These are phyloP conservation scores for Oryzias curvinotus DNA, from an alignment of 2,113 vertebrate species.

Conservation along the genomic window DNA sequence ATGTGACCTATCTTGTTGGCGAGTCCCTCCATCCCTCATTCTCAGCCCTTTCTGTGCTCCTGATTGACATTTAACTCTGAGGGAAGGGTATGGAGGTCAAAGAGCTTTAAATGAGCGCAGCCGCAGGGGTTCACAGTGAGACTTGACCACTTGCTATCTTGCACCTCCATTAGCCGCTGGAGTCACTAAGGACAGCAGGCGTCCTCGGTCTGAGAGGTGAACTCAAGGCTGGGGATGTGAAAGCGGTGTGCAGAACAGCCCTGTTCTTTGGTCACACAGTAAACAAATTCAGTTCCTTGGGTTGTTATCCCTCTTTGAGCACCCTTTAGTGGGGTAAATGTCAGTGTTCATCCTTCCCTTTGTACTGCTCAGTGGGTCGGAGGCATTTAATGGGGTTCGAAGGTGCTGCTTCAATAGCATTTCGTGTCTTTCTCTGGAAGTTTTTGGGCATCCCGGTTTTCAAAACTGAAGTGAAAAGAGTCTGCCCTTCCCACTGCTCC, in stretches of 20 bases:
- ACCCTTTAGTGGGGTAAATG: slow-evolving; percentile 53
- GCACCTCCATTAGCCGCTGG: slow-evolving; percentile 47
- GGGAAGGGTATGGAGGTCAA: slow-evolving; percentile 38
- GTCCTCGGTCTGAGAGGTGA: slow-evolving; percentile 41
- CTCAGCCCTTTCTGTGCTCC: slow-evolving; percentile 30
- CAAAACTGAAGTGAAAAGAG: slow-evolving; percentile 5
- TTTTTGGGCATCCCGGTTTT: background rate
- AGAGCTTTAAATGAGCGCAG: slow-evolving; percentile 52
- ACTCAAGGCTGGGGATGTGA: slow-evolving; percentile 24
- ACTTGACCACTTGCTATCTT: slow-evolving; percentile 35
- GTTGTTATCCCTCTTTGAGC: slow-evolving; percentile 24
- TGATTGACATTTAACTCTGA: slow-evolving; percentile 66
- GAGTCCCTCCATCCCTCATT: slow-evolving; percentile 20
- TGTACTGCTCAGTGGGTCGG: slow-evolving; percentile 45
- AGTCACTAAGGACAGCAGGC: slow-evolving; percentile 27
- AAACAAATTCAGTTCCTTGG: slow-evolving; percentile 49
- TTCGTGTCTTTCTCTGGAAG: background rate
- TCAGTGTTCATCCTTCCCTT: slow-evolving; percentile 46
- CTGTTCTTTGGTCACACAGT: slow-evolving; percentile 46
- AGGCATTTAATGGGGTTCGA: slow-evolving; percentile 31
- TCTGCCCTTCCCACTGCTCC: slow-evolving; percentile 10
- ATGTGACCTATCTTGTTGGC: slow-evolving; percentile 22
- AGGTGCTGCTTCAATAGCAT: background rate
- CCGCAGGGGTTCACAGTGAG: slow-evolving; percentile 44
- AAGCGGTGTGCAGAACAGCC: slow-evolving; percentile 37